phyloP scores from a whole-genome alignment of 2,797 vertebrate genomes.

The Mionectes olivaceus region DNA sequence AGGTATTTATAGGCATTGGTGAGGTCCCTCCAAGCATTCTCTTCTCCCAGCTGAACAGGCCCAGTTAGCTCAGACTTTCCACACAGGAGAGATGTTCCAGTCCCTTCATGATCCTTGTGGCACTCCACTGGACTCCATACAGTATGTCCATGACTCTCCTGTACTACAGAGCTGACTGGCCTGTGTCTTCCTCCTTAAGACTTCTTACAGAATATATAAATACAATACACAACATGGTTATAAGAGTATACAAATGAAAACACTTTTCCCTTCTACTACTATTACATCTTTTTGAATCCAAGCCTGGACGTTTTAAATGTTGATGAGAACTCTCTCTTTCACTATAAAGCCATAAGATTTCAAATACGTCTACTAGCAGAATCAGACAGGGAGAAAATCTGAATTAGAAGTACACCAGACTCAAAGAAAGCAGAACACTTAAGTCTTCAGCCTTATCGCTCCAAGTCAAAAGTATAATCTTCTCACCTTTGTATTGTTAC shows the following conservation, averaged over 20 bases:
- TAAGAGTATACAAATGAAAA: not conserved
- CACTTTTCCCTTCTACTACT: not conserved
- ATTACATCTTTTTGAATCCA: not conserved
- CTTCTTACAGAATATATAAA: not conserved
- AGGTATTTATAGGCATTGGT: not conserved
- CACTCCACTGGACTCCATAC: not conserved
- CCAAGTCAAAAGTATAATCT: not conserved
- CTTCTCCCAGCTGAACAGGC: not conserved
- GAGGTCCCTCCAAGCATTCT: not conserved
- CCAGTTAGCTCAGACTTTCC: not conserved
- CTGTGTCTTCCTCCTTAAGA: not conserved
- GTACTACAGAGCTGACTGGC: accelerated
- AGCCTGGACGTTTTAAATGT: not conserved
- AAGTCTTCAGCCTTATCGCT: not conserved
- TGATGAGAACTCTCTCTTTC: not conserved
- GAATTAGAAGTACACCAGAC: not conserved
- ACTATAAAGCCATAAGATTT: not conserved
- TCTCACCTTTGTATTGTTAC: not conserved
- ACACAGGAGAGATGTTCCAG: not conserved
- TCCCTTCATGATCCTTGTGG: not conserved
- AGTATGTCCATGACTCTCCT: not conserved
- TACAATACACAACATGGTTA: not conserved
- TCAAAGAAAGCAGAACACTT: not conserved
- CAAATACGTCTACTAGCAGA: not conserved
- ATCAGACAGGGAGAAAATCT: not conserved